Evolutionary conservation across 2,888 invertebrate species (phyloP).

Genomic region (Noctua fimbriata): DNA sequence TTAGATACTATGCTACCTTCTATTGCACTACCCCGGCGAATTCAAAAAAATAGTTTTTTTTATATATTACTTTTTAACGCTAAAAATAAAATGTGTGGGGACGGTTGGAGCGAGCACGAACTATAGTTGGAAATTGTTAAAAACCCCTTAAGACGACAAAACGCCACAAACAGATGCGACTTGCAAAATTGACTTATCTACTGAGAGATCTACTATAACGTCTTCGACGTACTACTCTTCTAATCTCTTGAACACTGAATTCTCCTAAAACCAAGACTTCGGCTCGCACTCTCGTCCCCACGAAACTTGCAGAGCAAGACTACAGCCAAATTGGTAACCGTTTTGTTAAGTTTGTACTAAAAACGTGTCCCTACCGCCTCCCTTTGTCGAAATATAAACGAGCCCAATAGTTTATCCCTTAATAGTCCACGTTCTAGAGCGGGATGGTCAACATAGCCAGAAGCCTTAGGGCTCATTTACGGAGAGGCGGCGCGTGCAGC

Average conservation of each 20-base stretch:
- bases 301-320: conserved; percentile 68
- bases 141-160: conserved; percentile 29
- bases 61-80: conserved; percentile 76
- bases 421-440: conserved; percentile 53
- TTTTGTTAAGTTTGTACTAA: conserved; percentile 78
- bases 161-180: conserved; percentile 8
- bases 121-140: conserved; percentile 2
- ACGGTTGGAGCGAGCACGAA: conserved; percentile 44
- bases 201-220: conserved; percentile 34
- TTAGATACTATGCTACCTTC: conserved; percentile 82
- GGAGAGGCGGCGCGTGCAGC: background rate
- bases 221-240: conserved; percentile 43
- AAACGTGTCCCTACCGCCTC: conserved; percentile 80
- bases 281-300: conserved; percentile 53
- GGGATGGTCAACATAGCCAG: conserved; percentile 13
- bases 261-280: conserved; percentile 20
- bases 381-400: conserved; percentile 71
- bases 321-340: conserved; percentile 82
- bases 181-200: conserved; percentile 22
- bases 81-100: conserved; percentile 74
- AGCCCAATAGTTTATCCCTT: conserved; percentile 44
- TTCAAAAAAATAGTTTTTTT: conserved; percentile 82
- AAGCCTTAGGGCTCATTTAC: background rate
- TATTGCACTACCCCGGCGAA: conserved; percentile 90
- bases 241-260: conserved; percentile 50